phyloP scores from a whole-genome alignment of 2,888 invertebrate genomes.

The Megamerina dolium region DNA sequence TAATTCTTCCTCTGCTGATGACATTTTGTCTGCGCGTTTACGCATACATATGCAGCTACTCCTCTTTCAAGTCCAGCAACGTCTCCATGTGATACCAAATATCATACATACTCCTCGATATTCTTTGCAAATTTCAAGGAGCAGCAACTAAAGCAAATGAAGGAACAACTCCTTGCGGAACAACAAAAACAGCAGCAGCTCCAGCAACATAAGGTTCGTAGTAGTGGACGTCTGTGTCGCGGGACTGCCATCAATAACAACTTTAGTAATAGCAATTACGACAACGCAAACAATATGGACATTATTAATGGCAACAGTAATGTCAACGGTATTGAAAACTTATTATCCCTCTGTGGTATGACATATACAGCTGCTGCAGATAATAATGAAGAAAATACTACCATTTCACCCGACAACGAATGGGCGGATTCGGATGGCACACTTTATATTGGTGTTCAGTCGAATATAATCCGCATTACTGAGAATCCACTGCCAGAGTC shows the following conservation, averaged over 20 bases:
- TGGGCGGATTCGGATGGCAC: constrained; percentile 23
- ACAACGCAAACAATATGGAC: constrained; percentile 2
- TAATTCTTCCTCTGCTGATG: too few species aligned
- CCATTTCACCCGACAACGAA: not conserved
- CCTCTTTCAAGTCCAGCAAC: constrained; percentile 46
- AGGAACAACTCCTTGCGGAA: constrained; percentile 22
- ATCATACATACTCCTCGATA: constrained; percentile 43
- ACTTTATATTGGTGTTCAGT: constrained; percentile 36
- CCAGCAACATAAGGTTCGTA: constrained; percentile 31
- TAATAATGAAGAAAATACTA: not conserved
- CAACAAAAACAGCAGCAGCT: constrained; percentile 21
- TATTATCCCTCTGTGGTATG: too few species aligned
- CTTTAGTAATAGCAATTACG: constrained; percentile 15
- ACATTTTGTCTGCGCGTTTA: too few species aligned
- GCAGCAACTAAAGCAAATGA: constrained; percentile 27
- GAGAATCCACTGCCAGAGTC: constrained; percentile 50
- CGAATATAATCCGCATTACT: constrained; percentile 49
- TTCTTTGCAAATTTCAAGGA: constrained; percentile 46
- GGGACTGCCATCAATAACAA: constrained; percentile 43
- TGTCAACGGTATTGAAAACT: constrained; percentile 16
- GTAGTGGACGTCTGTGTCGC: constrained; percentile 34
- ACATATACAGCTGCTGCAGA: too few species aligned
- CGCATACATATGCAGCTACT: constrained; percentile 39
- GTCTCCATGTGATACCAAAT: constrained; percentile 46
- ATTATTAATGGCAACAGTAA: constrained; percentile 16